These are phyloP conservation scores for Ctenodactylus gundi DNA, from an alignment of 2,113 vertebrate species.

Conservation along the genomic window DNA sequence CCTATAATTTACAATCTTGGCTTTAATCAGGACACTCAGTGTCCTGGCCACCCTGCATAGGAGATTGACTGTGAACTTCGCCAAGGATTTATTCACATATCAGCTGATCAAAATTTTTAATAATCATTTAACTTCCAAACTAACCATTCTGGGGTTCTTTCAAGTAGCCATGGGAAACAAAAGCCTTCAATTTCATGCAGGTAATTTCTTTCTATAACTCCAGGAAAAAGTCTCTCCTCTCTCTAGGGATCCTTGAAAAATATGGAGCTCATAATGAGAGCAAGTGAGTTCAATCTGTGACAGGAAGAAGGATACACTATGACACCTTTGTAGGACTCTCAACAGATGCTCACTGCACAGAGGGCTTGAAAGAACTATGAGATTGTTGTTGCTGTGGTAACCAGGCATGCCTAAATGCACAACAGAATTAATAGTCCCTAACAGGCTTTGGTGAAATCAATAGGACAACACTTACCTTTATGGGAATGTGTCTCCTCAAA, in stretches of 20 bases:
- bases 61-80: constrained; percentile 59
- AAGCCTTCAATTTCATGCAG: background rate
- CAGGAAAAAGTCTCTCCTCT: constrained; percentile 23
- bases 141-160: constrained; percentile 34
- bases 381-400: constrained; percentile 69
- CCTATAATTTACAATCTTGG: constrained; percentile 59
- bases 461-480: constrained; percentile 35
- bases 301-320: constrained; percentile 25
- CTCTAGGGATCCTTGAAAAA: constrained; percentile 44
- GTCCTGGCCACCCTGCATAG: constrained; percentile 54
- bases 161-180: background rate
- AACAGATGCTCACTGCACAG: constrained; percentile 55
- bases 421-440: constrained; percentile 69
- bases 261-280: constrained; percentile 31
- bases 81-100: constrained; percentile 67
- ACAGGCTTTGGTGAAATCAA: constrained; percentile 33
- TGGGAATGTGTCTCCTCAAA: constrained; percentile 1
- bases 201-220: constrained; percentile 14
- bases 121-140: constrained; percentile 57
- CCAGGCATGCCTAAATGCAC: constrained; percentile 68
- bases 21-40: constrained; percentile 54
- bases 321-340: constrained; percentile 39
- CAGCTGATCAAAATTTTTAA: constrained; percentile 65
- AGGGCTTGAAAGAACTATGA: constrained; percentile 56
- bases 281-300: background rate